Evolutionary conservation across 2,888 invertebrate genomes (phyloP).

Genomic region (Melieria omissa): DNA sequence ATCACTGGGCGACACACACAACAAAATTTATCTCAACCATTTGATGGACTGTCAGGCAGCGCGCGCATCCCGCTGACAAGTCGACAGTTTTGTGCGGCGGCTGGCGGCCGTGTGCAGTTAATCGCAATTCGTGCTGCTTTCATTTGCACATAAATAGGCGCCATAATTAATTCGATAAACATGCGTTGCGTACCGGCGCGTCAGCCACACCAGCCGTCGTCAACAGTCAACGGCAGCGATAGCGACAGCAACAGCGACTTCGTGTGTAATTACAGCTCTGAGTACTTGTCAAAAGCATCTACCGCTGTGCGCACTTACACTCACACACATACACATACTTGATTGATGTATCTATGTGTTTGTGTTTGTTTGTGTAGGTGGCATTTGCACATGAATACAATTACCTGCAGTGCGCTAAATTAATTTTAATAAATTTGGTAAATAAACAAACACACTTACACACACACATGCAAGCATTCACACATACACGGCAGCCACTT

Average conservation of each 20-base stretch:
- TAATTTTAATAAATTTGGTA: background rate
- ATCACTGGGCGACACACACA: no score
- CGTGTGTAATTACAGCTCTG: no score
- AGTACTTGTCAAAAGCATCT: background rate
- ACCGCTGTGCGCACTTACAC: background rate
- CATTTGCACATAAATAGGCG: conserved; percentile 2
- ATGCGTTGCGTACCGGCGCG: no score
- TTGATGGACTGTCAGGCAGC: no score
- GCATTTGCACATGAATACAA: background rate
- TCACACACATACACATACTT: background rate
- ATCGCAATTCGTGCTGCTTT: background rate
- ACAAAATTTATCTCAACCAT: no score
- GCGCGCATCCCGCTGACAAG: no score
- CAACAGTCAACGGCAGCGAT: no score
- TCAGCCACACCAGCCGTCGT: no score
- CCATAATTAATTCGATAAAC: conserved; percentile 13
- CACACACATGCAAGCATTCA: background rate
- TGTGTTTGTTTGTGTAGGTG: background rate
- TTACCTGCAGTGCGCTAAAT: conserved; percentile 2
- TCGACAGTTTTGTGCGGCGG: no score
- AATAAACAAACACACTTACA: background rate
- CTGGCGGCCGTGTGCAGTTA: no score
- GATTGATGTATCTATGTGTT: background rate
- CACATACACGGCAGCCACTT: background rate
- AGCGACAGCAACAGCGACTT: no score